Base-by-base conservation (phyloP, 2,113 vertebrate species). In the Tyrannus savana region DNA sequence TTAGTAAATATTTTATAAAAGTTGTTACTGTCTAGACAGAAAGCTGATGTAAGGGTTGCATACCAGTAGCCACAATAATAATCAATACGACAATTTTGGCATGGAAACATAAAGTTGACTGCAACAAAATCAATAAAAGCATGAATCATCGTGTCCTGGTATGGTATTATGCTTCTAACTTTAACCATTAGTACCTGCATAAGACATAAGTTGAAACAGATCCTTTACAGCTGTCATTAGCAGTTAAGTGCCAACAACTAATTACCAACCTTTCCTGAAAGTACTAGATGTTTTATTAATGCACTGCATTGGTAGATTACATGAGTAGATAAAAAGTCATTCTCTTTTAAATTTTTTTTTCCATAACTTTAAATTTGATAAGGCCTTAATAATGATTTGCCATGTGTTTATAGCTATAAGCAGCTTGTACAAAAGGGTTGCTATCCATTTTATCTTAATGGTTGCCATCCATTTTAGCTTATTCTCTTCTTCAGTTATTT, bases 1-100 rank as follows among this genome's bases (percentile, higher is more conserved):
- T 80, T 74, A 74, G 30, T 90, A 78, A 96, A 94, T 86, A 94
- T 94, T 94, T 96, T 60, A 95, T 90, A 77, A 47, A 92, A 84
- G 37, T 84, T 96, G 27, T 64, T 96, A 68, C 85, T 16, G 33
- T 96, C 92, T 93, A 94, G 96, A 93, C 89, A 94, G 84, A 82
- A 87, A 87, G 63, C 52, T 96, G 84, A 95, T 78, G 69, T 77
- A 86, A 84, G 35, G 13, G 42, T 46, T 91, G 84, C 33, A 84
- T 82, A 91, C 14, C 53, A 92, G 76, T 62, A 90, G 47, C 42
- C 52, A 82, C 80, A 95, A 93, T 23, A 83, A 95, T 87, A 94
- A 95, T 96, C 89, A 90, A 81, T 93, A 87, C 49, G 55, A 93
- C 64, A 78, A 81, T 90, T 94, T 66, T 75, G 71, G 84, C 88